phyloP scores from a whole-genome alignment of 2,797 vertebrate genomes.

The Diplodus puntazzo region DNA sequence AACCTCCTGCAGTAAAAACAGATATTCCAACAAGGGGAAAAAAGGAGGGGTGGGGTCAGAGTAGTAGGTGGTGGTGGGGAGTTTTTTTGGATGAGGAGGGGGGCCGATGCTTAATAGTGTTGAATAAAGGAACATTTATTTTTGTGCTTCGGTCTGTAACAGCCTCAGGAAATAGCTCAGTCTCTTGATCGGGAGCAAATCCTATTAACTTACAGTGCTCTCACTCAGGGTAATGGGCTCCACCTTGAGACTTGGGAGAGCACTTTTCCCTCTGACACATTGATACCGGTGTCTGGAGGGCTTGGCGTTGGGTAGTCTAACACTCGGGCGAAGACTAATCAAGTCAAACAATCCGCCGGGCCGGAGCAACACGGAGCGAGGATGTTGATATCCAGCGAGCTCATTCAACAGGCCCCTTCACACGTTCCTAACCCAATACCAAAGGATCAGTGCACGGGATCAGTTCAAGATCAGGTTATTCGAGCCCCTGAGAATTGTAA shows the following conservation, averaged over 20 bases:
- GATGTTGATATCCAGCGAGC: constrained; percentile 82
- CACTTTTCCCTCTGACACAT: constrained; percentile 77
- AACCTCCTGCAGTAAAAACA: constrained; percentile 78
- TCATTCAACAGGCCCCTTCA: constrained; percentile 83
- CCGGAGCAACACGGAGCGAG: constrained; percentile 76
- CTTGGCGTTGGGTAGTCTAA: constrained; percentile 70
- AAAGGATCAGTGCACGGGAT: constrained; percentile 78
- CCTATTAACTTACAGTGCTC: constrained; percentile 86
- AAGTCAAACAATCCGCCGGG: constrained; percentile 82
- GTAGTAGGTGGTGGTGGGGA: constrained; percentile 52
- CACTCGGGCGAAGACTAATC: constrained; percentile 80
- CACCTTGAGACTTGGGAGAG: constrained; percentile 82
- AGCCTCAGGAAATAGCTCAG: constrained; percentile 84
- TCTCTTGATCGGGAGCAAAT: constrained; percentile 85
- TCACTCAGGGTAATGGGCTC: constrained; percentile 84
- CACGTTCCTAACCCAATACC: constrained; percentile 84
- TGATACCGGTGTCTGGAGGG: constrained; percentile 82
- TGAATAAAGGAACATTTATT: constrained; percentile 87
- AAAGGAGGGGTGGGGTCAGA: constrained; percentile 63
- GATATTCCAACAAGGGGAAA: constrained; percentile 72
- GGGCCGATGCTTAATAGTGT: constrained; percentile 68
- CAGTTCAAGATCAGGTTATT: constrained; percentile 85
- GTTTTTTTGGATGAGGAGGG: constrained; percentile 35
- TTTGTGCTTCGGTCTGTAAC: constrained; percentile 85
- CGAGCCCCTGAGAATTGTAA: constrained; percentile 86